Conservation (phyloP, 2,888 invertebrate species). For the Caenorhabditis sp. region DNA sequence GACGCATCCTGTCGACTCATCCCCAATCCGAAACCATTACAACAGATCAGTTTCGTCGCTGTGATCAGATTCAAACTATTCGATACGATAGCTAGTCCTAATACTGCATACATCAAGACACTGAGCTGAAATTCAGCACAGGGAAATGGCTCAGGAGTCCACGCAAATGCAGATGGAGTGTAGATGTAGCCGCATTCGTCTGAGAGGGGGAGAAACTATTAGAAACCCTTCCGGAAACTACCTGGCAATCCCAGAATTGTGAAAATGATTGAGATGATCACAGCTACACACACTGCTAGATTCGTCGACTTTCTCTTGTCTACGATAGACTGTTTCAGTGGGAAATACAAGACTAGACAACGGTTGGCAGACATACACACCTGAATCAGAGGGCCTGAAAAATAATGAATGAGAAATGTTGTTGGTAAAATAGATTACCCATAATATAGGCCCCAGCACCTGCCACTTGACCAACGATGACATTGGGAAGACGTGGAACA, state of each 20-base stretch:
- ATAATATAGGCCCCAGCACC: conserved; percentile 46
- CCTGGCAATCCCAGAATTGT: conserved; percentile 35
- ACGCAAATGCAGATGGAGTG: conserved; percentile 24
- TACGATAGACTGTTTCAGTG: conserved; percentile 27
- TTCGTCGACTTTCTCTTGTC: conserved; percentile 28
- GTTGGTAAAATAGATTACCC: conserved; percentile 3
- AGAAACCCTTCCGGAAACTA: background rate
- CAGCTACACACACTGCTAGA: conserved; percentile 8
- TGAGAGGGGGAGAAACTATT: conserved; percentile 4
- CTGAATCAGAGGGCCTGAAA: conserved; percentile 47
- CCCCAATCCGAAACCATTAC: conserved; percentile 13
- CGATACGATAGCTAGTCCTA: conserved; percentile 16
- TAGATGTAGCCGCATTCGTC: conserved; percentile 49
- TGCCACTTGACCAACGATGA: conserved; percentile 38
- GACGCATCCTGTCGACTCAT: conserved; percentile 26
- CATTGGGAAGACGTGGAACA: conserved; percentile 36
- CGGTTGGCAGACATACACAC: conserved; percentile 50
- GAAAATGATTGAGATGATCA: conserved; percentile 10
- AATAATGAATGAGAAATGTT: no score
- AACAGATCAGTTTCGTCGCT: conserved; percentile 32
- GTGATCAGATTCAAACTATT: conserved; percentile 45
- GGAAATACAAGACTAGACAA: conserved; percentile 41
- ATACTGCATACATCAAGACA: conserved; percentile 28
- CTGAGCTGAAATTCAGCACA: conserved; percentile 37
- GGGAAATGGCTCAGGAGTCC: conserved; percentile 33